Evolutionary conservation across 2,888 invertebrate species (phyloP), one percentile per base, ranked within the genome.

Genomic region (Amiota minor): DNA sequence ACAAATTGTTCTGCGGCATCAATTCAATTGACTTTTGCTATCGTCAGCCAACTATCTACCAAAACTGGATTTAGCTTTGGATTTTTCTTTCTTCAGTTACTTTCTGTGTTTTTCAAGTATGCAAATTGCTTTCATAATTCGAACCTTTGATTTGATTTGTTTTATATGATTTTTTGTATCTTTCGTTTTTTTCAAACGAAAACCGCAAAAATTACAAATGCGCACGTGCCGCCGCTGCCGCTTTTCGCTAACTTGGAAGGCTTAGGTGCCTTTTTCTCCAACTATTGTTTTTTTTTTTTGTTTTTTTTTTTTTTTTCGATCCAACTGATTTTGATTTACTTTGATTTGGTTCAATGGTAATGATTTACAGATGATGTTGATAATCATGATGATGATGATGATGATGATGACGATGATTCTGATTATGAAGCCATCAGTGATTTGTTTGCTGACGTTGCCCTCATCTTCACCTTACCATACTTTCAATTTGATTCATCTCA

Each of bases 181-280:
- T 35, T 35, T 35, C 3, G 1, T 23, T 23, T 23, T 35, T 35
- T 68, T 20, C 20, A 46, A 35, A n/a, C 56, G 6, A 10, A 59
- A 72, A 72, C 71, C 71, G 71, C 71, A 72, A 65, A 72, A 72
- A 72, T 72, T 72, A 72, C 71, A 55, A 72, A 64, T 72, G 50
- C 65, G 65, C 71, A 72, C 71, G 71, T 72, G 71, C 71, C 71
- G 50, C 67, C 16, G 50, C 9, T 50, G 50, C 67, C 50, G 35
- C 35, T 35, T 35, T 35, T 35, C 35, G 35, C 35, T 35, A 35
- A 6, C 35, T 35, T 35, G 35, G 35, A 35, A 35, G 35, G 35
- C 35, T 35, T 35, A 35, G 35, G 35, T 35, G 2, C 35, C 35
- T 35, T 35, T 35, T 35, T 35, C 35, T 35, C 6, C 35, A 35